Conservation (phyloP, 2,797 vertebrate genomes). For the Amblyopsis hoosieri region DNA sequence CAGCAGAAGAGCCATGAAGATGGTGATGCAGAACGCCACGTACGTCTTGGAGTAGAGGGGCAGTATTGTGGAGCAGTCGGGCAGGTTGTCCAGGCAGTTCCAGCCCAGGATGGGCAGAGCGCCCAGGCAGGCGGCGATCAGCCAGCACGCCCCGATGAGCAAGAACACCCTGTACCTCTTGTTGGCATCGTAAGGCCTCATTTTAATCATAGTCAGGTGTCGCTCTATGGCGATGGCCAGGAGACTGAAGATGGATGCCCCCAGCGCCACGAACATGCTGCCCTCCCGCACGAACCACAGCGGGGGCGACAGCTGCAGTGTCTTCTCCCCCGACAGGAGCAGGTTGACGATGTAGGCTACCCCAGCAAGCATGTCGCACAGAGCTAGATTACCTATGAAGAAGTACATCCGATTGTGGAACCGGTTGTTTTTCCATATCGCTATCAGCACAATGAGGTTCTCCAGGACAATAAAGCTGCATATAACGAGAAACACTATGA, state of each 20-base stretch:
- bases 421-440: conserved; percentile 93
- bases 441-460: conserved; percentile 91
- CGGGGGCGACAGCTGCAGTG: conserved; percentile 82
- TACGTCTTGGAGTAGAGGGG: conserved; percentile 94
- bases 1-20: conserved; percentile 86
- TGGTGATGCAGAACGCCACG: conserved; percentile 90
- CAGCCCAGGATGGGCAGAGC: conserved; percentile 93
- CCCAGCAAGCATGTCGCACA: conserved; percentile 92
- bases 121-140: conserved; percentile 87
- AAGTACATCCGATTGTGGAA: conserved; percentile 99
- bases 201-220: conserved; percentile 98
- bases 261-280: conserved; percentile 92
- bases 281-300: conserved; percentile 94
- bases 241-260: conserved; percentile 92
- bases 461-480: conserved; percentile 92
- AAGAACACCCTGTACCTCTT: conserved; percentile 95
- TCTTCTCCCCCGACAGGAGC: conserved; percentile 89
- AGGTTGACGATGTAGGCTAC: conserved; percentile 90
- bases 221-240: conserved; percentile 94
- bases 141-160: conserved; percentile 93
- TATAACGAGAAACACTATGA: conserved; percentile 80
- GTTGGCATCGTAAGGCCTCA: conserved; percentile 92
- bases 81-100: conserved; percentile 89
- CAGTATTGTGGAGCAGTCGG: conserved; percentile 90
- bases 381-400: conserved; percentile 94